Evolutionary conservation across 23 tunicate genomes (phyloP).

Genomic region (Styela clava): DNA sequence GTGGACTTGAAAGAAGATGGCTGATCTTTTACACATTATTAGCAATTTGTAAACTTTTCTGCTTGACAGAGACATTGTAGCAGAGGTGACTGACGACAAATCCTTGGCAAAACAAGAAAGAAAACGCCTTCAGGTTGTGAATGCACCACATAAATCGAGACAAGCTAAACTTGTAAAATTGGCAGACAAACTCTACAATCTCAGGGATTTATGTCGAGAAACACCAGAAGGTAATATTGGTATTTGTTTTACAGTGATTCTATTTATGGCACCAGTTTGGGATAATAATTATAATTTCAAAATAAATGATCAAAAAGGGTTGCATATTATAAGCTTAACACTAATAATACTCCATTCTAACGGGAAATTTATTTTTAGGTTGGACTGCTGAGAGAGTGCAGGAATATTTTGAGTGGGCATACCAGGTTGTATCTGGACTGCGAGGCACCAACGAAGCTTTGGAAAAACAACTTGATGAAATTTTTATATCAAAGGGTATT

Average conservation of each 20-base stretch:
- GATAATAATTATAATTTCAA: neutral
- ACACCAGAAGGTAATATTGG: constrained; percentile 66
- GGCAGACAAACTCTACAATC: constrained; percentile 94
- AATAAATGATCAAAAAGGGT: neutral
- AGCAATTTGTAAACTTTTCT: too few species aligned
- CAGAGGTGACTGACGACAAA: constrained; percentile 97
- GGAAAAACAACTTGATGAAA: constrained; percentile 56
- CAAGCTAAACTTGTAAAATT: constrained; percentile 96
- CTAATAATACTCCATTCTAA: too few species aligned
- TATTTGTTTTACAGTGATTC: neutral
- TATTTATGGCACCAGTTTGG: neutral
- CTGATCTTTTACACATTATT: too few species aligned
- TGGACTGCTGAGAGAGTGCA: constrained; percentile 82
- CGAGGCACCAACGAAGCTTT: constrained; percentile 63
- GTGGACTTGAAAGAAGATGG: too few species aligned
- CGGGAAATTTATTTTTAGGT: too few species aligned
- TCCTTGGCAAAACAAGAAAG: constrained; percentile 72
- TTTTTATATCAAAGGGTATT: constrained; percentile 49
- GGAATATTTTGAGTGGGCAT: constrained; percentile 88
- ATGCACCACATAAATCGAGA: constrained; percentile 84
- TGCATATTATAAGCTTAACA: neutral
- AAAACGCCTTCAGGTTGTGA: constrained; percentile 76
- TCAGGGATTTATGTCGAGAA: constrained; percentile 81
- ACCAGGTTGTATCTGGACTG: constrained; percentile 78
- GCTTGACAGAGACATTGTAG: constrained; percentile 70